Conservation (phyloP, 2,113 vertebrate genomes). For the Condylura cristata region DNA sequence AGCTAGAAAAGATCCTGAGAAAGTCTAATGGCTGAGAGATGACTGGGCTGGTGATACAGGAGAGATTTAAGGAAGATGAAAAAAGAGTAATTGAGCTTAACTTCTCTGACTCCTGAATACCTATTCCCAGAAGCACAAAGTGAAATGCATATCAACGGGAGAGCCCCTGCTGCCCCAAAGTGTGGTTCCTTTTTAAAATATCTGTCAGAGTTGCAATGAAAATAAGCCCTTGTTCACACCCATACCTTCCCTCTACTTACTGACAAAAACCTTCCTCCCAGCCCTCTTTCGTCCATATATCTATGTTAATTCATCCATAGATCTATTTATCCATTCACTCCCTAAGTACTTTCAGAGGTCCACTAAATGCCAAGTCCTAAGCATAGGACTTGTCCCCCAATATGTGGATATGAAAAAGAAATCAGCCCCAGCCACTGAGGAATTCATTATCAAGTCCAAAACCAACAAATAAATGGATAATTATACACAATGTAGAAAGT, state of each 20-base stretch:
- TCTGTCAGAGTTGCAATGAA: conserved; percentile 12
- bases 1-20: conserved; percentile 14
- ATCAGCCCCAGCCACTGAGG: neutral
- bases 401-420: neutral
- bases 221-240: neutral
- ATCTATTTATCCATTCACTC: neutral
- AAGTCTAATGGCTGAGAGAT: neutral
- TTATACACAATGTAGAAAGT: neutral
- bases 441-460: neutral
- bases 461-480: neutral
- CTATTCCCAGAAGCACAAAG: conserved; percentile 24
- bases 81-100: neutral
- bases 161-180: neutral
- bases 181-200: neutral
- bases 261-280: conserved; percentile 1
- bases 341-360: neutral
- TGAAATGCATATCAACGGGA: neutral
- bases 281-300: neutral
- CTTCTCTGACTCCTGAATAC: conserved; percentile 12
- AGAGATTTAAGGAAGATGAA: neutral
- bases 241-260: conserved; percentile 11
- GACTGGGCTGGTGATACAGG: neutral
- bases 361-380: conserved; percentile 23
- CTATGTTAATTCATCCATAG: neutral
- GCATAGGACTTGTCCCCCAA: neutral